These are phyloP conservation scores for Petromus typicus DNA, from an alignment of 2,113 vertebrate species.

Conservation along the genomic window DNA sequence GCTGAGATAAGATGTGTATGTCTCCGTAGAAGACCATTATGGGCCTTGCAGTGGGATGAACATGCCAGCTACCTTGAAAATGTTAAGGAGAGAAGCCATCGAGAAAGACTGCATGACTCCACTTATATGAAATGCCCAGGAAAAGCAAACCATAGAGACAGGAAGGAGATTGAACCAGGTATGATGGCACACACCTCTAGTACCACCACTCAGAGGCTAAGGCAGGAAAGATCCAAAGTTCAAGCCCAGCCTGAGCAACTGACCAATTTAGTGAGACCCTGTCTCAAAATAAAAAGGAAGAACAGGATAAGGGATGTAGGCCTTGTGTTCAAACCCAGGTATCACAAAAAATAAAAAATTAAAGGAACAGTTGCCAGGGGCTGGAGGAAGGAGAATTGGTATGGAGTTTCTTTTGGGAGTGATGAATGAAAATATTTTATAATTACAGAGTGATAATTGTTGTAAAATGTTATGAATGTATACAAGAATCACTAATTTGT, in stretches of 20 bases:
- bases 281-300: neutral
- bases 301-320: neutral
- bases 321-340: neutral
- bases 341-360: neutral
- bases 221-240: neutral
- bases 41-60: neutral
- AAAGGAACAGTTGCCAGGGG: neutral
- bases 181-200: neutral
- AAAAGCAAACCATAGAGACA: neutral
- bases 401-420: neutral
- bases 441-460: neutral
- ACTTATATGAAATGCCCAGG: neutral
- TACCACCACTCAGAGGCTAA: neutral
- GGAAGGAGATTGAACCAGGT: neutral
- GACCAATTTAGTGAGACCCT: neutral
- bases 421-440: neutral
- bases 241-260: neutral
- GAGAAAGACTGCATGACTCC: neutral
- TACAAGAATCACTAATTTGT: neutral
- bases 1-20: neutral
- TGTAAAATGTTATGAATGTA: neutral
- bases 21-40: neutral
- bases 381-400: neutral
- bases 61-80: neutral
- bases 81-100: neutral